Percentiles rank a stretch among this genome's conserved stretches.
These are phyloP conservation scores for Erpornis zantholeuca DNA, from an alignment of 2,113 vertebrate genomes.

Conservation along the genomic window DNA sequence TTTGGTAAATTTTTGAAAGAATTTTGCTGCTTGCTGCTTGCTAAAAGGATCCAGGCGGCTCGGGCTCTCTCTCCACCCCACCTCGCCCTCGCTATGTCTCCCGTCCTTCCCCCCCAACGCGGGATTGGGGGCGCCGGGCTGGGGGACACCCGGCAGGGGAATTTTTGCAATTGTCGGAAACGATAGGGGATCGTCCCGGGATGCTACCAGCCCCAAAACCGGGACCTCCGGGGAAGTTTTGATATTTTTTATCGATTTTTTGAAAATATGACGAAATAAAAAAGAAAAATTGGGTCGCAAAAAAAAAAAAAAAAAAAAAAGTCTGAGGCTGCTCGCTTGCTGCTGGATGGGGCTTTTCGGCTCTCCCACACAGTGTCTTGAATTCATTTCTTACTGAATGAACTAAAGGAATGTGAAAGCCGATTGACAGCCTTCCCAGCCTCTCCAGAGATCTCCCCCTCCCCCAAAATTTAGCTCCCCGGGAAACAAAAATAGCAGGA, in stretches of 20 bases:
- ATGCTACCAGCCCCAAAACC: constrained; percentile 70
- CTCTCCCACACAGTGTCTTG: constrained; percentile 81
- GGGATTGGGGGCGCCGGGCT: constrained; percentile 12
- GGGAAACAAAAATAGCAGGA: constrained; percentile 26
- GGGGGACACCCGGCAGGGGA: background rate
- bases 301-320: background rate
- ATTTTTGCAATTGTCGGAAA: constrained; percentile 86
- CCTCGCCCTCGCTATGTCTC: constrained; percentile 12
- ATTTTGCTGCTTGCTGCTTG: background rate
- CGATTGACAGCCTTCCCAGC: constrained; percentile 69
- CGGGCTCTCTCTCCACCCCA: constrained; percentile 54
- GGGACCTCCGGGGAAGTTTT: constrained; percentile 67
- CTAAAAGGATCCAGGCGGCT: constrained; percentile 28
- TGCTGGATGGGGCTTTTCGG: constrained; percentile 73
- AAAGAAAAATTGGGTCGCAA: constrained; percentile 58
- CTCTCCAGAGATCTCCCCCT: constrained; percentile 41
- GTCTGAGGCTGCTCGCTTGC: constrained; percentile 50
- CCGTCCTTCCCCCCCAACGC: background rate
- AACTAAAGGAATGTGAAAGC: constrained; percentile 76
- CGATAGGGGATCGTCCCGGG: constrained; percentile 66
- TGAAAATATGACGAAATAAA: constrained; percentile 95
- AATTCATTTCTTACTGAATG: constrained; percentile 84
- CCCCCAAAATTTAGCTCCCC: constrained; percentile 45
- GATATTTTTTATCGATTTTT: constrained; percentile 95
- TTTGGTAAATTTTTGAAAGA: constrained; percentile 86